These are phyloP conservation scores for Falco cherrug DNA, from an alignment of 2,797 vertebrate genomes.

Conservation along the genomic window DNA sequence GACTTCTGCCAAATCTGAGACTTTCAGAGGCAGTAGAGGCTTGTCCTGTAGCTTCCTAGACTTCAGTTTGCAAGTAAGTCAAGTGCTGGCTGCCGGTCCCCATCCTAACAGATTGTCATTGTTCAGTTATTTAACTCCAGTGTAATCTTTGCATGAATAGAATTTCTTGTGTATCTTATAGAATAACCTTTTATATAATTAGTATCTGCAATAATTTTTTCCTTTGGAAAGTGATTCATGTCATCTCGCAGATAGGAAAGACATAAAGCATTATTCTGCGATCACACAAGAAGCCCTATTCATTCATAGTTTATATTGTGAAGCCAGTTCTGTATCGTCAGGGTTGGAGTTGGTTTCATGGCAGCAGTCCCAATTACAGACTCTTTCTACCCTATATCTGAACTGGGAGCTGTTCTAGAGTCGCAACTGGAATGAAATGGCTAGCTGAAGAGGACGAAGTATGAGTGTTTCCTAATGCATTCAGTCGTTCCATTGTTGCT, in stretches of 20 bases:
- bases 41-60: neutral
- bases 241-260: conserved; percentile 21
- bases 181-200: conserved; percentile 55
- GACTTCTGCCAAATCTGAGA: neutral
- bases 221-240: conserved; percentile 50
- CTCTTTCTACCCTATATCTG: neutral
- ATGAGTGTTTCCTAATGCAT: neutral
- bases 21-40: neutral
- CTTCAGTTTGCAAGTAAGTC: neutral
- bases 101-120: conserved; percentile 8
- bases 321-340: neutral
- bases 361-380: neutral
- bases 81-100: neutral
- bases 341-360: neutral
- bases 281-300: conserved; percentile 41
- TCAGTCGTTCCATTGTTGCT: neutral
- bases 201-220: conserved; percentile 56
- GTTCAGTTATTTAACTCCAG: conserved; percentile 5
- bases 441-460: neutral
- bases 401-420: neutral
- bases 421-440: neutral
- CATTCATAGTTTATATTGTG: conserved; percentile 21
- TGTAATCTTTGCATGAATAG: conserved; percentile 47
- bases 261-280: conserved; percentile 50
- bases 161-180: conserved; percentile 31